Base-by-base conservation (phyloP, 1,140 invertebrate genomes). In the Mizuhopecten yessoensis region DNA sequence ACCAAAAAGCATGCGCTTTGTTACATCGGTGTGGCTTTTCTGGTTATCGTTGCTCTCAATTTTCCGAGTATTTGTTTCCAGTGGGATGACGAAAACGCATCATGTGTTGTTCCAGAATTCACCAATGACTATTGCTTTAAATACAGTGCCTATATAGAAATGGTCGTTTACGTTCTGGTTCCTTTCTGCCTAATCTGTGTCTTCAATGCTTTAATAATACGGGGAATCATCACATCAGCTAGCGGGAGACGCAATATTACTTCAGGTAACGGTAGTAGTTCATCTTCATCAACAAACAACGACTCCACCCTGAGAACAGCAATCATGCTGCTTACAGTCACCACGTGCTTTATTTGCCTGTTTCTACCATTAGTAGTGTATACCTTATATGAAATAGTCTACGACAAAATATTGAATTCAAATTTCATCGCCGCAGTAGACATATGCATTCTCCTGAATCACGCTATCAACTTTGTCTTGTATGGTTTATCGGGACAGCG, bases 111-210 rank as follows among this genome's bases (percentile, higher is more conserved):
- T 5, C 57, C 57, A 29, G 57, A 7, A n/a, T 75, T 75, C n/a
- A 75, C 57, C 5, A 5, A 75, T 75, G 57, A 75, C 57, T 75
- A 75, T 75, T 75, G 57, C n/a, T 75, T 75, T 29, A 75, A 75
- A 29, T 75, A 29, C 57, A 75, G 57, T 29, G 17, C 23, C 29
- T 75, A 75, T 75, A 75, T 75, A 75, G 57, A 75, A 5, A 3
- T 75, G 23, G 5, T 75, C 9, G 7, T 29, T 9, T 75, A 75
- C 23, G 23, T 7, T 29, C 7, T 75, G 2, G 11, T 75, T 75
- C 57, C 57, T 3, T 29, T 75, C 57, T 29, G 23, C 23, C 1
- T n/a, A 2, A 75, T 75, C 23, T 75, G 23, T 75, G 29, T 17
- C n/a, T 0, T 75, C 23, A 75, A 75, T n/a, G 3, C n/a, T 75